phyloP scores from a whole-genome alignment of 2,888 invertebrate species.

The Epinotia demarniana region DNA sequence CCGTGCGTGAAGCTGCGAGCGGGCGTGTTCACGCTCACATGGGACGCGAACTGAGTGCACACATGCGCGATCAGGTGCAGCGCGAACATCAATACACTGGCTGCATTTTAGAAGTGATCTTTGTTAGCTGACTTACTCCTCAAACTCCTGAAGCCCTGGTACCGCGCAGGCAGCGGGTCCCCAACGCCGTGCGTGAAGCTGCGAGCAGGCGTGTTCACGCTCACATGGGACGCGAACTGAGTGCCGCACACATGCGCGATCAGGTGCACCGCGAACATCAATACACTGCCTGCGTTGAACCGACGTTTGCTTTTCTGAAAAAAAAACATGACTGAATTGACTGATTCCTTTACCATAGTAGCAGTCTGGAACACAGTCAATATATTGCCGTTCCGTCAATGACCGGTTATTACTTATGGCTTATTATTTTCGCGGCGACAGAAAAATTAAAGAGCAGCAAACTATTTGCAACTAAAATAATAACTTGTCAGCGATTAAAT shows the following conservation, averaged over 20 bases:
- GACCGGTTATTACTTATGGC: no score
- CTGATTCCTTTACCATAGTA: background rate
- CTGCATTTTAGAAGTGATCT: background rate
- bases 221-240: constrained; percentile 77
- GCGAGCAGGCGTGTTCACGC: constrained; percentile 73
- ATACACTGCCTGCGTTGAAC: constrained; percentile 49
- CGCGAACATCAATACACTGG: constrained; percentile 52
- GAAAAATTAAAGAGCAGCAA: no score
- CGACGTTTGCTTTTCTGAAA: constrained; percentile 55
- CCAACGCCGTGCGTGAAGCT: constrained; percentile 81
- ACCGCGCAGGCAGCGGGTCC: constrained; percentile 63
- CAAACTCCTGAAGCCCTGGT: constrained; percentile 56
- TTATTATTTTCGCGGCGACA: no score
- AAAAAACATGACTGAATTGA: constrained; percentile 7
- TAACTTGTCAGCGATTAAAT: no score
- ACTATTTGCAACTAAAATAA: no score
- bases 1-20: constrained; percentile 77
- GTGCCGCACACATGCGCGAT: constrained; percentile 59
- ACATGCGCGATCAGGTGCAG: constrained; percentile 55
- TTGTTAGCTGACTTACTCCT: constrained; percentile 57
- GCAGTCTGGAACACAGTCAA: background rate
- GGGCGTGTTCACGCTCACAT: constrained; percentile 77
- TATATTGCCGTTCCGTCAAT: no score
- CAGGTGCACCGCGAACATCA: constrained; percentile 57
- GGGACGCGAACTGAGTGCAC: constrained; percentile 74